Evolutionary conservation across 2,113 vertebrate genomes (phyloP).

Genomic region (Chunga burmeisteri): DNA sequence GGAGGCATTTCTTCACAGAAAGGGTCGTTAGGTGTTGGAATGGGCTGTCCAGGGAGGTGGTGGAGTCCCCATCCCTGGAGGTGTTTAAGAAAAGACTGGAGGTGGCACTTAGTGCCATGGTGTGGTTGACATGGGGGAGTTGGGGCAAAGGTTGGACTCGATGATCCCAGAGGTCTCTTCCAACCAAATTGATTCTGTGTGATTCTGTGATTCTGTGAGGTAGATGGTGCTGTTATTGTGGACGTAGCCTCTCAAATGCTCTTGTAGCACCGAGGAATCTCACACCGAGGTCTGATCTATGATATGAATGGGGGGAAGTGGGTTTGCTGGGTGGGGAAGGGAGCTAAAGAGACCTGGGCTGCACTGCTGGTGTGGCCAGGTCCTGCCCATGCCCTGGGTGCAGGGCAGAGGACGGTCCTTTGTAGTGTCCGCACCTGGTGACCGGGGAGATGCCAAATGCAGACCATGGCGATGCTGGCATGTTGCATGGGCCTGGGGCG

Average conservation of each 20-base stretch:
- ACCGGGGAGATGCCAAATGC: not conserved
- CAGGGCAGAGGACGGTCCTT: not conserved
- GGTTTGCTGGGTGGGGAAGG: not conserved
- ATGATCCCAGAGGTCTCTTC: no score
- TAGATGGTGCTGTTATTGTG: not conserved
- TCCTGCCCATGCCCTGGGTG: not conserved
- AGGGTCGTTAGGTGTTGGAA: no score
- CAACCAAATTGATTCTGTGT: no score
- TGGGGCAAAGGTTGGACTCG: no score
- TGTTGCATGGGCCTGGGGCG: fast-evolving
- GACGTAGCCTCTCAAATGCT: not conserved
- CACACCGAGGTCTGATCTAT: not conserved
- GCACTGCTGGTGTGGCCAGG: fast-evolving
- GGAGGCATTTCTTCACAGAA: no score
- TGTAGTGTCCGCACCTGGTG: fast-evolving
- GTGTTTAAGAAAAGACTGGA: no score
- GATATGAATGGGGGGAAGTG: not conserved
- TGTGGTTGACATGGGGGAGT: no score
- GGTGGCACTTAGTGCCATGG: no score
- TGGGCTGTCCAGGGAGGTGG: no score
- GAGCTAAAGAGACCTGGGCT: not conserved
- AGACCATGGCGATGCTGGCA: not conserved
- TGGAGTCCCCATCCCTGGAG: no score
- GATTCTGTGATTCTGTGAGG: no score
- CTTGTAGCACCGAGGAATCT: not conserved